Base-by-base conservation (phyloP, 23 tunicate species). In the Ascidia mentula region DNA sequence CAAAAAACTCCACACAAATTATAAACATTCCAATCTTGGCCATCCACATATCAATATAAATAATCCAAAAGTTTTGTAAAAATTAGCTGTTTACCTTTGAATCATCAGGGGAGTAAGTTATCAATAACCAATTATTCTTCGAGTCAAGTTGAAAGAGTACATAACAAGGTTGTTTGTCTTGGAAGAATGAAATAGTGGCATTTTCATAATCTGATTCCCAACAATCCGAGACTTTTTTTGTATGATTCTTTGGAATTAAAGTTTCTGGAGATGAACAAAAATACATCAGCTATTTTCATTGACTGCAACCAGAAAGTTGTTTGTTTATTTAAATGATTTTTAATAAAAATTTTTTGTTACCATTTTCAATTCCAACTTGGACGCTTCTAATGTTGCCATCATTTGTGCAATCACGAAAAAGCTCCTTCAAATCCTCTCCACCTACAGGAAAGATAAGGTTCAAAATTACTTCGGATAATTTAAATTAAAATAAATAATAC, bases 61-160 rank as follows among this genome's bases (percentile, higher is more conserved):
- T 17, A 18, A 17, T 17, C 18, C 60, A 46, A 17, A n/a, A n/a
- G n/a, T n/a, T n/a, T n/a, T n/a, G n/a, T n/a, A 34, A 74, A 74
- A 32, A 74, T 13, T 33, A n/a, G n/a, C n/a, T n/a, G 53, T 42
- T 79, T 39, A 88, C 93, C 38, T 85, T 74, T 0, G 93, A 38
- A 45, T 80, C 78, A 80, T 93, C 98, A 40, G 98, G 98, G 15
- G 98, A 79, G 38, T 76, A 93, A 20, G 92, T 69, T 32, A 88
- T 88, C 34, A 93, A 70, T 18, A 93, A 69, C 98, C 98, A 93
- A 38, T 80, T 53, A 40, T 80, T 80, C 46, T 46, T 81, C 13
- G 82, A 59, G 28, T 69, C 74, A 70, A 88, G 59, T 53, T 81
- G 93, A 70, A 46, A 77, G 6, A 93, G 37, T 24, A 93, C 26